Evolutionary conservation across 2,113 vertebrate species (phyloP).

Genomic region (Phalacrocorax aristotelis): DNA sequence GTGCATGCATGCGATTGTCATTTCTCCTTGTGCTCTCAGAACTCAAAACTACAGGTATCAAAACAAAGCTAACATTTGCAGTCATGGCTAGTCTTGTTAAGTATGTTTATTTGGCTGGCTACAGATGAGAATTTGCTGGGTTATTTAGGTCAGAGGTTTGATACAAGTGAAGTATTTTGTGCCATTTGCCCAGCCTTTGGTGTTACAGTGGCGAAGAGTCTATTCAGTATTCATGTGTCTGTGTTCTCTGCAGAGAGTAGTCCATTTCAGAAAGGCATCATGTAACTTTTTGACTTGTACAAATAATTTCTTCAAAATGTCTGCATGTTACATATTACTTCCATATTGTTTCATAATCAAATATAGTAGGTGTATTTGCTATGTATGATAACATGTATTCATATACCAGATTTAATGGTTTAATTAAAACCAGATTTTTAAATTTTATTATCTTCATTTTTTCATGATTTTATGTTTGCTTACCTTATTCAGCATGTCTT

Average conservation of each 20-base stretch:
- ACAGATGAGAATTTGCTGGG: not conserved
- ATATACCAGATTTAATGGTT: no score
- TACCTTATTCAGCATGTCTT: not conserved
- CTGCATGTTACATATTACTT: not conserved
- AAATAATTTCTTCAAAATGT: not conserved
- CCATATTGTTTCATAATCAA: not conserved
- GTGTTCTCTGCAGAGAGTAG: not conserved
- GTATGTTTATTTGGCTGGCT: not conserved
- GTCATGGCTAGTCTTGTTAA: not conserved
- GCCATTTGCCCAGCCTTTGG: not conserved
- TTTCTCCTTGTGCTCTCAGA: not conserved
- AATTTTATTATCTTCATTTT: not conserved
- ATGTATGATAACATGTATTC: not conserved
- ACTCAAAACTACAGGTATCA: not conserved
- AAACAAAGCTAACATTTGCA: not conserved
- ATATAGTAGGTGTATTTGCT: not conserved
- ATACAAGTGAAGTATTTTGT: not conserved
- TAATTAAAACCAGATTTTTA: not conserved
- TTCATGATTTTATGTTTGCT: not conserved
- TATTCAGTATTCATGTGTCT: not conserved
- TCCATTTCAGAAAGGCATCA: not conserved
- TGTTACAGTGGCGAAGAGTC: not conserved
- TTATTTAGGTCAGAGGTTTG: not conserved
- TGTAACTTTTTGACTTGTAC: not conserved
- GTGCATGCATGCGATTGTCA: not conserved